Evolutionary conservation across 1,140 invertebrate species (phyloP).

Genomic region (Pogonognathellus flavescens): DNA sequence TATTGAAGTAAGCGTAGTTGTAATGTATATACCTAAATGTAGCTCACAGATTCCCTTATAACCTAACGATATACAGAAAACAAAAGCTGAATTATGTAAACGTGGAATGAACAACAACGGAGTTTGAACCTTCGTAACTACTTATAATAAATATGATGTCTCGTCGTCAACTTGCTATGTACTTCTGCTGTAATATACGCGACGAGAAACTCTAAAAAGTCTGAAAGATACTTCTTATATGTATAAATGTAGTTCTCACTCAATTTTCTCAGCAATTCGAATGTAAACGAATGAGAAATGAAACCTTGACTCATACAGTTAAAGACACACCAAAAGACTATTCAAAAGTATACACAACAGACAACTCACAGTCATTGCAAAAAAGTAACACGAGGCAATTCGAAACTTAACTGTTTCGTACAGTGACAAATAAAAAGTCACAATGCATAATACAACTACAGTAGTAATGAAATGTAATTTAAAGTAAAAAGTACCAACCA

Average conservation of each 20-base stretch:
- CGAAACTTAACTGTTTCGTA: constrained; percentile 1
- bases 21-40: too few relatives aligned
- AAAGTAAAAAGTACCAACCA: constrained; percentile 21
- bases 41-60: too few relatives aligned
- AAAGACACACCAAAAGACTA: not conserved
- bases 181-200: too few relatives aligned
- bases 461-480: constrained; percentile 43
- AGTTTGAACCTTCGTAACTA: not conserved
- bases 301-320: not conserved
- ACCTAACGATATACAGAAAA: too few relatives aligned
- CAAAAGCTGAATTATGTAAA: constrained; percentile 12
- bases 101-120: not conserved
- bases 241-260: constrained; percentile 2
- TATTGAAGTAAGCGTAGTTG: too few relatives aligned
- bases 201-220: too few relatives aligned
- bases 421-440: not conserved
- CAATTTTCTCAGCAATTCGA: constrained; percentile 34
- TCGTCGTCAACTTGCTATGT: too few relatives aligned
- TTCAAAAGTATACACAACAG: not conserved
- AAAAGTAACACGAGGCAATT: constrained; percentile 9
- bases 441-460: not conserved
- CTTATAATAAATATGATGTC: too few relatives aligned
- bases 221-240: not conserved
- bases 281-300: constrained; percentile 43
- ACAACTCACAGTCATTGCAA: not conserved